phyloP scores from a whole-genome alignment of 2,888 invertebrate genomes.

The Oscheius sp. region DNA sequence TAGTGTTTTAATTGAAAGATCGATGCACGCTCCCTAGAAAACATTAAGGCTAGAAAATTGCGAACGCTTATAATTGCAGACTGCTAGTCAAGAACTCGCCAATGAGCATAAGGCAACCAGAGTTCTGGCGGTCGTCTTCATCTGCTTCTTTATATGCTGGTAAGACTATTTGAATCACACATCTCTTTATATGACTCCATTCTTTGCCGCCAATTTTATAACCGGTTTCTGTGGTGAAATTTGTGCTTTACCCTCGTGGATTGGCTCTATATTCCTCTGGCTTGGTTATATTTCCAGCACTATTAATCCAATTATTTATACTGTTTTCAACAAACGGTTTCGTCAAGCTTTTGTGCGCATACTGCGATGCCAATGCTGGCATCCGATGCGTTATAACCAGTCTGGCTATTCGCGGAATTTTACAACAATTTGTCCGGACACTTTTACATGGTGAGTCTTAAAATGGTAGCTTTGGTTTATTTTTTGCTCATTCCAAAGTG shows the following conservation, averaged over 20 bases:
- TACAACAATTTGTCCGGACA: constrained; percentile 58
- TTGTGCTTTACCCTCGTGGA: constrained; percentile 70
- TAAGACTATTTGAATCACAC: too few relatives aligned
- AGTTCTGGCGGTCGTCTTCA: constrained; percentile 91
- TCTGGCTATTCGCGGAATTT: constrained; percentile 55
- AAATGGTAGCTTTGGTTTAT: not conserved
- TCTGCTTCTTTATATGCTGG: constrained; percentile 92
- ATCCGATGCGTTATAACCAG: constrained; percentile 42
- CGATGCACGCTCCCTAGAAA: too few relatives aligned
- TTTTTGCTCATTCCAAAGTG: not conserved
- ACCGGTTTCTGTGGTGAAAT: constrained; percentile 79
- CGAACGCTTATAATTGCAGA: constrained; percentile 35
- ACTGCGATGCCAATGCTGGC: constrained; percentile 61
- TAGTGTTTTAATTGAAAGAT: too few relatives aligned
- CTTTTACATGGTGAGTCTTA: constrained; percentile 58
- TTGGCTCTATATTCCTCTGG: constrained; percentile 83
- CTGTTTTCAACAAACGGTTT: constrained; percentile 92
- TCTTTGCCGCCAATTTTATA: constrained; percentile 87
- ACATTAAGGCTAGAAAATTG: too few relatives aligned
- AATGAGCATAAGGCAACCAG: constrained; percentile 90
- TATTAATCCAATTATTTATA: constrained; percentile 94
- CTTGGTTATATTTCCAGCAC: constrained; percentile 91
- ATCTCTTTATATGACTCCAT: too few relatives aligned
- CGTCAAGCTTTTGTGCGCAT: constrained; percentile 73
- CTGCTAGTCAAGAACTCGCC: constrained; percentile 64